Evolutionary conservation across 2,797 vertebrate genomes (phyloP).

Genomic region (Micropoecilia bifurca): DNA sequence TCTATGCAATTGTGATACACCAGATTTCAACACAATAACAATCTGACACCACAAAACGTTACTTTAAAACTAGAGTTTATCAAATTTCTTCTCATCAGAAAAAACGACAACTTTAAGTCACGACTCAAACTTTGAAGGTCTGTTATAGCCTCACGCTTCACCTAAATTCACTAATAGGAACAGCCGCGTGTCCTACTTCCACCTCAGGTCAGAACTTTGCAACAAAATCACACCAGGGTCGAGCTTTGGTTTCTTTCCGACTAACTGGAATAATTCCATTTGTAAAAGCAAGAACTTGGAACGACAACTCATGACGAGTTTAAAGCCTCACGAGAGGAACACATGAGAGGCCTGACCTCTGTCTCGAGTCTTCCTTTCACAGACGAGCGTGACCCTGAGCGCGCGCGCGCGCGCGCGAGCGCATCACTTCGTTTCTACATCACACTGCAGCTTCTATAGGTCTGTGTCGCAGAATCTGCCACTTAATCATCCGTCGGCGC

Average conservation of each 20-base stretch:
- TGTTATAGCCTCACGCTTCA: background rate
- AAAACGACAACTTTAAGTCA: background rate
- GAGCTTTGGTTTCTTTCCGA: slow-evolving; percentile 1
- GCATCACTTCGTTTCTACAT: slow-evolving; percentile 32
- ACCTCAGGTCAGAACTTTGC: background rate
- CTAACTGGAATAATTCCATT: slow-evolving; percentile 17
- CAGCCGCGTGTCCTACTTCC: background rate
- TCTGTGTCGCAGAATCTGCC: slow-evolving; percentile 71
- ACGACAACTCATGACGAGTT: slow-evolving; percentile 35
- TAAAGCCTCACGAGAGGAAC: slow-evolving; percentile 18
- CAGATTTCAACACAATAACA: background rate
- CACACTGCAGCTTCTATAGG: slow-evolving; percentile 21
- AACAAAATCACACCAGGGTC: background rate
- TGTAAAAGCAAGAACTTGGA: slow-evolving; percentile 18
- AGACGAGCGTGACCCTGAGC: background rate
- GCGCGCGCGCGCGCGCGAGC: too few species aligned
- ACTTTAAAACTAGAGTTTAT: background rate
- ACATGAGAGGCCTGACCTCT: slow-evolving; percentile 17
- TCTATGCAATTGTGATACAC: background rate
- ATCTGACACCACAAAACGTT: background rate
- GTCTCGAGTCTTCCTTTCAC: background rate
- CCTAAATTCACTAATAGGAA: background rate
- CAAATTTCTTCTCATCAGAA: background rate
- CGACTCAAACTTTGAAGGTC: background rate
- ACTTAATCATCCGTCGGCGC: slow-evolving; percentile 85